phyloP scores from a whole-genome alignment of 2,797 vertebrate genomes.

The Siniperca scherzeri region DNA sequence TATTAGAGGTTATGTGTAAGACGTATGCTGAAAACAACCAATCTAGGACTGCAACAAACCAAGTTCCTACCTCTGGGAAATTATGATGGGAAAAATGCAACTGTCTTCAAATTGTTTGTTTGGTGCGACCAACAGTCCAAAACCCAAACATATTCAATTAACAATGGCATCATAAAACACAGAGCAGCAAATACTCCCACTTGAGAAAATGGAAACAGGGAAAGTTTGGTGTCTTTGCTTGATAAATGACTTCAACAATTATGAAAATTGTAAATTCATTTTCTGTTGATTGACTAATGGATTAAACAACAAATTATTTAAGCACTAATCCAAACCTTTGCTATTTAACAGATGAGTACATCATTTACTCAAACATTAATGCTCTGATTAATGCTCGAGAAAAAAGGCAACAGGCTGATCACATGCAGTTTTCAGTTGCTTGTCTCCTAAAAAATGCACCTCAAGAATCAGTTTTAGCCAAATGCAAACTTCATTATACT shows the following conservation, averaged over 20 bases:
- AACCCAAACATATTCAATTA: background rate
- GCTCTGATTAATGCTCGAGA: background rate
- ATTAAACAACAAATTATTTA: background rate
- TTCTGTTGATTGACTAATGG: background rate
- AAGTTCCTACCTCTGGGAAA: slow-evolving; percentile 7
- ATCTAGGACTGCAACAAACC: background rate
- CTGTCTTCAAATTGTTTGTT: slow-evolving; percentile 15
- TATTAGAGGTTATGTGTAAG: background rate
- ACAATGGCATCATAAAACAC: background rate
- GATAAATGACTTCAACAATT: background rate
- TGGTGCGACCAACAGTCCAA: background rate
- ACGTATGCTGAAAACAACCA: background rate
- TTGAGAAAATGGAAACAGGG: background rate
- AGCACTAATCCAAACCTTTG: background rate
- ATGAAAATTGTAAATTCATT: background rate
- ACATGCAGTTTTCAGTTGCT: no score
- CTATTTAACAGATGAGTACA: background rate
- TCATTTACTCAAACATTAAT: background rate
- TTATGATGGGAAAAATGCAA: background rate
- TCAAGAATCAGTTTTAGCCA: background rate
- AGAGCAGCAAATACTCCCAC: background rate
- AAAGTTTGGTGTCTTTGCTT: background rate
- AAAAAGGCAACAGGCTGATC: background rate
- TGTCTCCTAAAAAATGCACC: no score
- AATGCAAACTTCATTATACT: background rate